These are phyloP conservation scores for Harpegnathos saltator DNA, from an alignment of 1,140 invertebrate genomes.

Conservation along the genomic window DNA sequence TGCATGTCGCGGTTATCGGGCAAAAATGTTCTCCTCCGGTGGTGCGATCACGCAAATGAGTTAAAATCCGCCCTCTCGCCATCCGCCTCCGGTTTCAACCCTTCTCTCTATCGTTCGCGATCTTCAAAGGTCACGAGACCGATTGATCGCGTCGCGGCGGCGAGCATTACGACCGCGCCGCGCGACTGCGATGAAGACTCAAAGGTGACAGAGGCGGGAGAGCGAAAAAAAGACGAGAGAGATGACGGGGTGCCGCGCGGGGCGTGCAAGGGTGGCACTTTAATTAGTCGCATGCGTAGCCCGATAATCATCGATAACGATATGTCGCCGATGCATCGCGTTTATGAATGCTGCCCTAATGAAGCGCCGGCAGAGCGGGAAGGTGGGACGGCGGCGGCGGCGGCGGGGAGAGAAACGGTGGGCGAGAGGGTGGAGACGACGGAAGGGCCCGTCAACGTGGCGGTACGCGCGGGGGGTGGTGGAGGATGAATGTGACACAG, in stretches of 20 bases:
- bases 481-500: constrained; percentile 63
- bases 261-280: neutral
- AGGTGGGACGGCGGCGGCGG: neutral
- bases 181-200: neutral
- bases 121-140: constrained; percentile 15
- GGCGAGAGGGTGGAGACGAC: too few species aligned
- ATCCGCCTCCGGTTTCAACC: too few species aligned
- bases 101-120: neutral
- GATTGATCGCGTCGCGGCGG: neutral
- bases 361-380: constrained; percentile 40
- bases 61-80: too few species aligned
- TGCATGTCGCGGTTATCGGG: too few species aligned
- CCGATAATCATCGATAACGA: constrained; percentile 58
- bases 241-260: neutral
- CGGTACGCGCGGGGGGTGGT: too few species aligned
- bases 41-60: too few species aligned
- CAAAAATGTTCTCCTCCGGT: too few species aligned
- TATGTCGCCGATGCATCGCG: constrained; percentile 2
- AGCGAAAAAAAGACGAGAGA: neutral
- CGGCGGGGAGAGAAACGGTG: constrained; percentile 3
- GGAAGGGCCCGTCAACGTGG: too few species aligned
- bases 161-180: neutral
- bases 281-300: constrained; percentile 38
- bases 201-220: neutral
- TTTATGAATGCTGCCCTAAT: constrained; percentile 71